These are phyloP conservation scores for Pseudonaja textilis DNA, from an alignment of 2,113 vertebrate genomes.

Conservation along the genomic window DNA sequence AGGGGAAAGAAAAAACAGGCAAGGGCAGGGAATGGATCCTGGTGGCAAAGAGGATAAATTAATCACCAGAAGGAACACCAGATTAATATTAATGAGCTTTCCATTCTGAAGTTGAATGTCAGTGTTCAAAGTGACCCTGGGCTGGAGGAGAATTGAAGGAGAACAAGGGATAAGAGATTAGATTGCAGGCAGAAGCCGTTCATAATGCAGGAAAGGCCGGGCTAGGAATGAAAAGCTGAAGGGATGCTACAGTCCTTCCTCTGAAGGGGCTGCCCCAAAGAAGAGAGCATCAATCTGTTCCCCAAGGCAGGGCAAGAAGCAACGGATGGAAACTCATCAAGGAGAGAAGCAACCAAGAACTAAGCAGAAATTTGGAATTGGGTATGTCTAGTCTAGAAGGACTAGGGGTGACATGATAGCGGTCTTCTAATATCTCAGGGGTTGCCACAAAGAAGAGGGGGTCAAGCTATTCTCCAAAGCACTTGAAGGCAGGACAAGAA, in stretches of 20 bases:
- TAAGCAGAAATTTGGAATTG: too few relatives aligned
- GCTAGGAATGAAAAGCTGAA: background rate
- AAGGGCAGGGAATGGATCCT: background rate
- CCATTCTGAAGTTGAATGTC: background rate
- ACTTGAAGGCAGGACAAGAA: background rate
- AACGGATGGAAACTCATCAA: background rate
- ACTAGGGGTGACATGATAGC: too few relatives aligned
- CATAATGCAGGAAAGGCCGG: background rate
- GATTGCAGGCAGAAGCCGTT: background rate
- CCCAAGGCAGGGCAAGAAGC: background rate
- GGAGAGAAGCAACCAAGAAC: background rate
- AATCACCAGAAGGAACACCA: background rate
- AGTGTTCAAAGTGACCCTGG: background rate
- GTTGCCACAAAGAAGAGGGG: background rate
- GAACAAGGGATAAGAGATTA: background rate
- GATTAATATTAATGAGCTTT: fast-evolving
- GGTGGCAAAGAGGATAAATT: background rate
- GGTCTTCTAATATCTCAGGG: too few relatives aligned
- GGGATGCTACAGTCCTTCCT: background rate
- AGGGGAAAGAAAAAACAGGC: too few relatives aligned
- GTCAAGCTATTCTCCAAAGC: background rate
- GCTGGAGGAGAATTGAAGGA: background rate
- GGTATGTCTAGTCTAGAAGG: too few relatives aligned
- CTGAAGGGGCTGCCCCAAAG: background rate
- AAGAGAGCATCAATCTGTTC: background rate